Percentiles rank a stretch among this genome's conserved stretches.
Conservation (phyloP, 2,888 invertebrate species). For the Drosophila buzzatii region DNA sequence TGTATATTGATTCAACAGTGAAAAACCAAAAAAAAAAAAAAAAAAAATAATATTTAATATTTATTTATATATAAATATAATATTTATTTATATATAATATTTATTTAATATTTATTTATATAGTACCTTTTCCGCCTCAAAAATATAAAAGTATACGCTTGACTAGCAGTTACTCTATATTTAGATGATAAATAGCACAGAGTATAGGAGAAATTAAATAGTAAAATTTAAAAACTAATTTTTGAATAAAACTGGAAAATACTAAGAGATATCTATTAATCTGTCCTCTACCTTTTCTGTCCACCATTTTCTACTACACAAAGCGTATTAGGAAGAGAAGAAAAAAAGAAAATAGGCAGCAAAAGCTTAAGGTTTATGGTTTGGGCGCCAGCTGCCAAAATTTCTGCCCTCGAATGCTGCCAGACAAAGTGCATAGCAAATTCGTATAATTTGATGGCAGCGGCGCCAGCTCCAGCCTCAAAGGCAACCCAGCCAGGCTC, state of each 20-base stretch:
- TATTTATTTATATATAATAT: too few species aligned
- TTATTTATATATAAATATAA: too few species aligned
- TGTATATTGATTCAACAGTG: too few species aligned
- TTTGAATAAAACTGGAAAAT: too few species aligned
- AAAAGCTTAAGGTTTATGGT: constrained; percentile 5
- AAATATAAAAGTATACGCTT: background rate
- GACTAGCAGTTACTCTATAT: background rate
- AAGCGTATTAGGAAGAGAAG: background rate
- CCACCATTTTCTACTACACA: background rate
- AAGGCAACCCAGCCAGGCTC: too few species aligned
- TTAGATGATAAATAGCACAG: background rate
- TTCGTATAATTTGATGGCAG: constrained; percentile 60
- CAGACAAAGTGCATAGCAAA: constrained; percentile 57
- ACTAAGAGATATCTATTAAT: background rate
- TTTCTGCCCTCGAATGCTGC: constrained; percentile 1
- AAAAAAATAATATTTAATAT: too few species aligned
- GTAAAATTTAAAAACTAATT: background rate
- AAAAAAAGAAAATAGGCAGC: constrained; percentile 3
- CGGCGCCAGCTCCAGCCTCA: constrained; percentile 24
- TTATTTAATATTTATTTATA: too few species aligned
- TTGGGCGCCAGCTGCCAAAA: constrained; percentile 10
- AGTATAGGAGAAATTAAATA: background rate
- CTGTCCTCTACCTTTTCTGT: too few species aligned
- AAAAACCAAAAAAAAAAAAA: too few species aligned
- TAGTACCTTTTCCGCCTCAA: too few species aligned